phyloP scores from a whole-genome alignment of 92 coral and sea anemone species.

The Bergia puertoricense region DNA sequence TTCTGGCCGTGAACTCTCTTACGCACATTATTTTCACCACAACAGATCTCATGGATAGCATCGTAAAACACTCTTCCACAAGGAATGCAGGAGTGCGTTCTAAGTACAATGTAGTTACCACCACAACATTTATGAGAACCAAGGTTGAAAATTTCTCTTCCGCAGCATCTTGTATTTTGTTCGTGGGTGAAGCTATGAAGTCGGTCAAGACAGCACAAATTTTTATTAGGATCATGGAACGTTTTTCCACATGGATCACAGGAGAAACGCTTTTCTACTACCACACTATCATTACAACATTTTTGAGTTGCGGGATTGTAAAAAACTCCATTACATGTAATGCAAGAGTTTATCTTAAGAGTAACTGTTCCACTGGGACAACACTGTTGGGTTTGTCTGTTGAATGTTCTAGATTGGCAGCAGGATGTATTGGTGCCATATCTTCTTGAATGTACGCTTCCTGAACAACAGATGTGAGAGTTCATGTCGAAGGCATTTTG shows the following conservation, averaged over 20 bases:
- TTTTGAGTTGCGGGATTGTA: slow-evolving; percentile 7
- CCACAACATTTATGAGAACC: not conserved
- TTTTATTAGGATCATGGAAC: not conserved
- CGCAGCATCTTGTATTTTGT: not conserved
- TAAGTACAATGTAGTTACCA: not conserved
- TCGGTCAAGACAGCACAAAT: not conserved
- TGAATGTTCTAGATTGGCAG: not conserved
- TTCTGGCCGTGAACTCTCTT: not conserved
- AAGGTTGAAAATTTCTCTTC: not conserved
- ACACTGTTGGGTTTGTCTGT: slow-evolving; percentile 1
- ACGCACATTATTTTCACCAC: not conserved
- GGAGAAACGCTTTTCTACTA: not conserved
- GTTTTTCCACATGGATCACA: slow-evolving; percentile 8
- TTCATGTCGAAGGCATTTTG: not conserved
- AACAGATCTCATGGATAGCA: not conserved
- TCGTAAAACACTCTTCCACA: not conserved
- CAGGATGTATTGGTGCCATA: slow-evolving; percentile 10
- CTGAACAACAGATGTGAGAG: slow-evolving; percentile 35
- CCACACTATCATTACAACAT: slow-evolving; percentile 8
- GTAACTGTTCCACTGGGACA: slow-evolving; percentile 2
- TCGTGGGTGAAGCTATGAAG: not conserved
- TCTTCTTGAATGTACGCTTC: not conserved
- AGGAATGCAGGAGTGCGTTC: not conserved
- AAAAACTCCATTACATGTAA: slow-evolving; percentile 3
- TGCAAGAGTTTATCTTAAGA: not conserved